Evolutionary conservation across 1,140 invertebrate genomes (phyloP), one percentile per base, ranked within the genome.

Genomic region (Chlorops oryzae): DNA sequence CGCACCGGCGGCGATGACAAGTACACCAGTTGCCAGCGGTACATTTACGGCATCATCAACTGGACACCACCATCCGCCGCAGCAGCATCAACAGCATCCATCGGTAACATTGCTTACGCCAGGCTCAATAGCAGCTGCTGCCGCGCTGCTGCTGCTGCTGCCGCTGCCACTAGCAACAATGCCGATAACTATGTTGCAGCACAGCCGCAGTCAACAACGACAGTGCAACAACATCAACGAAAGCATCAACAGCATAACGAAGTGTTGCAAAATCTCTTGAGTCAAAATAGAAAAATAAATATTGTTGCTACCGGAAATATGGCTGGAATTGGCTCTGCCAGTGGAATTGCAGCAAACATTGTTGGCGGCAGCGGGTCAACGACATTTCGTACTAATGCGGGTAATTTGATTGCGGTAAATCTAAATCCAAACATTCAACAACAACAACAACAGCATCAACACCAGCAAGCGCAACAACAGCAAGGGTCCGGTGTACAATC

Each of bases 1-100:
- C 59, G 82, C 81, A 37, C 82, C 85, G 34, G 83, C 82, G 9
- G 78, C 77, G 54, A 80, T 79, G 77, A 78, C 79, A 12, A 81
- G 80, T 51, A 77, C 72, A 1, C 69, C 69, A 5, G 68, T 72
- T 24, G 68, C 67, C n/a, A 72, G 69, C 48, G 67, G 63, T 24
- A 70, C 67, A 1, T 70, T 70, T 25, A 70, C 65, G 2, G 47
- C 70, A 54, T 73, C 55, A 54, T 73, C 55, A 55, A 63, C 54
- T 51, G 69, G 65, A 22, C 73, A 52, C 42, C 70, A 53, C 56
- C 55, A 60, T 39, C 64, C 65, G 50, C 57, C 58, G 50, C 54
- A 62, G 13, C 22, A 38, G n/a, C n/a, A n/a, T n/a, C n/a, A 21
- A 25, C 42, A 45, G 28, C 24, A 45, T 18, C 42, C 24, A 24